Conservation (phyloP, 1,140 invertebrate genomes). For the Ceratina calcarata region DNA sequence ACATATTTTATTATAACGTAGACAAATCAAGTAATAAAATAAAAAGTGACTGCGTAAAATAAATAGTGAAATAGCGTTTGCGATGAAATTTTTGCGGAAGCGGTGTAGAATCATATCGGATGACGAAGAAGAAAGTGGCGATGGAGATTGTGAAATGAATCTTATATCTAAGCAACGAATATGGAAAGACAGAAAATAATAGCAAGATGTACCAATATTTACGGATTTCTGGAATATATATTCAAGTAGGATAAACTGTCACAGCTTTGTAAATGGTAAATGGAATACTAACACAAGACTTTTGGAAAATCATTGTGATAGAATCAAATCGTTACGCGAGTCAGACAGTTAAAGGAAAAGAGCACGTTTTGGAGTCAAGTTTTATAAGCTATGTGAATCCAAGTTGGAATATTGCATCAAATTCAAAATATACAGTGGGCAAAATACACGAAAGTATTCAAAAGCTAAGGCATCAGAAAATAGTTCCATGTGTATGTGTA, state of each 20-base stretch:
- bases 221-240: neutral
- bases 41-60: neutral
- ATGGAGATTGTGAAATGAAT: neutral
- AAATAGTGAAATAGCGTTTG: neutral
- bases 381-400: conserved; percentile 54
- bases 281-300: neutral
- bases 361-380: conserved; percentile 43
- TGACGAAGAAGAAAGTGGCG: neutral
- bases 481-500: conserved; percentile 51
- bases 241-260: neutral
- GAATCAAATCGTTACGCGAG: neutral
- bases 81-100: neutral
- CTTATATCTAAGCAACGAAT: neutral
- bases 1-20: neutral
- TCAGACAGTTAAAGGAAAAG: conserved; percentile 4
- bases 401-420: conserved; percentile 19
- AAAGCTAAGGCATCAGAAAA: conserved; percentile 13
- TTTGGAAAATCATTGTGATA: neutral
- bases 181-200: neutral
- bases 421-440: conserved; percentile 47
- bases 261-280: neutral
- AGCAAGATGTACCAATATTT: neutral
- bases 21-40: neutral
- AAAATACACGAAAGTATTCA: conserved; percentile 4
- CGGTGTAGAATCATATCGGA: neutral